These are phyloP conservation scores for Lota lota DNA, from an alignment of 2,113 vertebrate species.

Conservation along the genomic window DNA sequence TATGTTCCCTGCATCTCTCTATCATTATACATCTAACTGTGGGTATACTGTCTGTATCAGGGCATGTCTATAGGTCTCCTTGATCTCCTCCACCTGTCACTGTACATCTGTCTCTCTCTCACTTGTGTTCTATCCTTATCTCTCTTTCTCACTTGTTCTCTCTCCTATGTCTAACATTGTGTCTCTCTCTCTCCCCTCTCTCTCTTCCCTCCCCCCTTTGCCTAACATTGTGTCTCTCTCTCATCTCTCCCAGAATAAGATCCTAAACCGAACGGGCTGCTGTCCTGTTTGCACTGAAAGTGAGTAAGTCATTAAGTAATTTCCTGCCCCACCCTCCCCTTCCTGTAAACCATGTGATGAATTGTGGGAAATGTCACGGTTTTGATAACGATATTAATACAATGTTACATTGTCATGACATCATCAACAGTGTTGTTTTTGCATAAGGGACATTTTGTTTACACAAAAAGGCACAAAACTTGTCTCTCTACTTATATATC, in stretches of 20 bases:
- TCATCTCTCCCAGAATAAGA: conserved; percentile 86
- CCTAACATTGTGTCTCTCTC: background rate
- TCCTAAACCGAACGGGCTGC: conserved; percentile 97
- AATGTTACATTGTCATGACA: too few relatives aligned
- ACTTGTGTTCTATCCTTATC: background rate
- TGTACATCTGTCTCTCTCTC: too few relatives aligned
- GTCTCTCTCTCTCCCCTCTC: too few relatives aligned
- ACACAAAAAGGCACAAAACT: too few relatives aligned
- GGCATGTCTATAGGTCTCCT: background rate
- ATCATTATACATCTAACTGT: background rate
- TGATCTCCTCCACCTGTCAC: background rate
- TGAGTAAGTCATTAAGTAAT: conserved; percentile 79
- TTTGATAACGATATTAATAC: too few relatives aligned
- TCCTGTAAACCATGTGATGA: background rate
- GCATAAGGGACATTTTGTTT: too few relatives aligned
- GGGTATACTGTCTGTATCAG: background rate
- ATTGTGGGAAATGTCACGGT: background rate
- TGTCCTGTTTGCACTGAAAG: conserved; percentile 99
- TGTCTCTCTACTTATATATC: too few relatives aligned
- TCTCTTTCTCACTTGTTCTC: background rate
- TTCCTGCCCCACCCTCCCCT: conserved; percentile 1
- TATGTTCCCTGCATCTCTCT: too few relatives aligned
- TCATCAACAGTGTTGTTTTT: too few relatives aligned
- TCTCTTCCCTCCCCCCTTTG: too few relatives aligned
- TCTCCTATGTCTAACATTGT: background rate